Conservation (phyloP, 2,888 invertebrate species). For the Cepaea hortensis region DNA sequence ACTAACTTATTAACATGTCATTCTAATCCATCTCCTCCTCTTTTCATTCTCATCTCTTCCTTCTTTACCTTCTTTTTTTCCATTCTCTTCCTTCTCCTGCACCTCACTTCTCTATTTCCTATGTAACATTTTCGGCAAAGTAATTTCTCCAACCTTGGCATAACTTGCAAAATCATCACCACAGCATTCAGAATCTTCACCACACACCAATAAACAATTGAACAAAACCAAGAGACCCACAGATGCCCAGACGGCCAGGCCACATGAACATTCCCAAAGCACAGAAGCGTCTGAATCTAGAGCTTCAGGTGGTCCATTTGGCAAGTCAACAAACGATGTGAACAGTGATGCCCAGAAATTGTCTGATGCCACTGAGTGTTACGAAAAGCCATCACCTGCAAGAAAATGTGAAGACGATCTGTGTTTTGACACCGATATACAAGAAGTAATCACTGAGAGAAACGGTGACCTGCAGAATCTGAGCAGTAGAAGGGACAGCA, state of each 20-base stretch:
- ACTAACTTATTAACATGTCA: too few relatives aligned
- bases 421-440: not conserved
- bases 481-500: not conserved
- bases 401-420: not conserved
- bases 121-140: not conserved
- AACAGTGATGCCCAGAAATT: not conserved
- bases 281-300: not conserved
- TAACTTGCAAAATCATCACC: not conserved
- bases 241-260: not conserved
- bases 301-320: not conserved
- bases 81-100: too few relatives aligned
- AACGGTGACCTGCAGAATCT: not conserved
- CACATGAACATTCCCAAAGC: not conserved
- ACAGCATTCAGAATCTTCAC: not conserved
- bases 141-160: not conserved
- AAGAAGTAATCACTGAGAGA: not conserved
- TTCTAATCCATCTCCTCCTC: too few relatives aligned
- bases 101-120: not conserved
- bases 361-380: not conserved
- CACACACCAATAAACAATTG: not conserved
- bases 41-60: too few relatives aligned
- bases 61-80: not conserved
- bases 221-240: constrained; percentile 4
- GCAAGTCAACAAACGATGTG: not conserved
- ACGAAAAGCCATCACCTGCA: not conserved